Conservation (phyloP, 2,888 invertebrate genomes). For the Koerneria pararmatus region DNA sequence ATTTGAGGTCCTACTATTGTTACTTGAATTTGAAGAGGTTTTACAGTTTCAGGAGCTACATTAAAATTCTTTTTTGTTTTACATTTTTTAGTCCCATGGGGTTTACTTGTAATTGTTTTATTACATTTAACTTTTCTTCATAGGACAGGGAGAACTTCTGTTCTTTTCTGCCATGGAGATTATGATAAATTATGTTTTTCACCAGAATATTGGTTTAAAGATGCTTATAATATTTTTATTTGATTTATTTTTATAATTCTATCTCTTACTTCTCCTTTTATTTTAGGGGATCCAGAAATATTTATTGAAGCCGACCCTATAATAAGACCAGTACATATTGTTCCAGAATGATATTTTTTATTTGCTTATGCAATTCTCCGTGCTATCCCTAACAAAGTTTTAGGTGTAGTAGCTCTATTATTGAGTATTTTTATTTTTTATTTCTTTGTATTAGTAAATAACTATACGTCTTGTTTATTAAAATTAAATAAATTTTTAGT, state of each 20-base stretch:
- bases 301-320: conserved; percentile 72
- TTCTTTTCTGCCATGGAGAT: conserved; percentile 45
- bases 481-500: conserved; percentile 39
- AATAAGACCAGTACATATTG: conserved; percentile 74
- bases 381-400: conserved; percentile 76
- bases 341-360: conserved; percentile 81
- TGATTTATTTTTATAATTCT: conserved; percentile 65
- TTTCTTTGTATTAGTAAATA: conserved; percentile 46
- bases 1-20: conserved; percentile 43
- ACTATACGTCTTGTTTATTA: conserved; percentile 39
- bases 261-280: conserved; percentile 65
- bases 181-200: conserved; percentile 50
- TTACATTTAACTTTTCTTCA: conserved; percentile 58
- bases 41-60: conserved; percentile 73
- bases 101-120: conserved; percentile 63
- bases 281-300: conserved; percentile 70
- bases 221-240: conserved; percentile 63
- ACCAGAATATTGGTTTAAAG: conserved; percentile 46
- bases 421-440: conserved; percentile 42
- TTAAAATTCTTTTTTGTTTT: conserved; percentile 75
- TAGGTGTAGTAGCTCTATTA: conserved; percentile 71
- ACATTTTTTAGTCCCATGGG: conserved; percentile 73
- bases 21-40: conserved; percentile 75
- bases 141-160: conserved; percentile 50
- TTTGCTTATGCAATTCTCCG: conserved; percentile 79